phyloP scores from a whole-genome alignment of 1,140 invertebrate species.

The Adoxophyes honmai region DNA sequence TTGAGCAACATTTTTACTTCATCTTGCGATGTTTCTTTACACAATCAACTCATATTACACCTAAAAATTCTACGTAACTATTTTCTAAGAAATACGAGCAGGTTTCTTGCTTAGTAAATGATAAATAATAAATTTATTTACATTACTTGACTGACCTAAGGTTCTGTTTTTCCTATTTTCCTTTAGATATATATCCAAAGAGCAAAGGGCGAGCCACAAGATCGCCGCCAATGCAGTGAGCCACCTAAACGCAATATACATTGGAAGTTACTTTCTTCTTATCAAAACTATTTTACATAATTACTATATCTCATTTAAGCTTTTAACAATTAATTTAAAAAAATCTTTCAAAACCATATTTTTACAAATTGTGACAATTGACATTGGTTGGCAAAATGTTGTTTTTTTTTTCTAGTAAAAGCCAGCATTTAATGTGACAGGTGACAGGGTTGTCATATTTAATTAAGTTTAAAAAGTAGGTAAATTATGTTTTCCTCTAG shows the following conservation, averaged over 20 bases:
- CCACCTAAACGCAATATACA: conserved; percentile 70
- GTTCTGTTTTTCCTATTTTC: conserved; percentile 20
- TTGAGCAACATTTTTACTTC: no score
- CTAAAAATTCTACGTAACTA: no score
- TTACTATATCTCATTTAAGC: conserved; percentile 16
- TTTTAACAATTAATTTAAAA: conserved; percentile 36
- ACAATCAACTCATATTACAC: no score
- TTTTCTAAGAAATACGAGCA: no score
- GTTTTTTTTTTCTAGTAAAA: no score
- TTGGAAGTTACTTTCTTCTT: conserved; percentile 22
- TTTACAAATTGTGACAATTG: conserved; percentile 33
- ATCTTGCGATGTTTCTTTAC: no score
- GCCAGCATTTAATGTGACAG: no score
- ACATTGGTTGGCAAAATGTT: conserved; percentile 22
- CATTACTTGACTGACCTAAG: conserved; percentile 22
- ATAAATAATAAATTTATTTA: no score
- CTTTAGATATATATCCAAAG: conserved; percentile 29
- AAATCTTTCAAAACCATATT: conserved; percentile 35
- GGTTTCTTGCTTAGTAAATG: no score
- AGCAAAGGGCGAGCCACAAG: conserved; percentile 57
- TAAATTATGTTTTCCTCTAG: not conserved
- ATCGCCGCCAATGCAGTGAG: conserved; percentile 37
- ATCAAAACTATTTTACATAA: conserved; percentile 12
- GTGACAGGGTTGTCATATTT: no score
- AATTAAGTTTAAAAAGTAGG: not conserved